Evolutionary conservation across 2,888 invertebrate species (phyloP).

Genomic region (Ornithoptera alexandrae): DNA sequence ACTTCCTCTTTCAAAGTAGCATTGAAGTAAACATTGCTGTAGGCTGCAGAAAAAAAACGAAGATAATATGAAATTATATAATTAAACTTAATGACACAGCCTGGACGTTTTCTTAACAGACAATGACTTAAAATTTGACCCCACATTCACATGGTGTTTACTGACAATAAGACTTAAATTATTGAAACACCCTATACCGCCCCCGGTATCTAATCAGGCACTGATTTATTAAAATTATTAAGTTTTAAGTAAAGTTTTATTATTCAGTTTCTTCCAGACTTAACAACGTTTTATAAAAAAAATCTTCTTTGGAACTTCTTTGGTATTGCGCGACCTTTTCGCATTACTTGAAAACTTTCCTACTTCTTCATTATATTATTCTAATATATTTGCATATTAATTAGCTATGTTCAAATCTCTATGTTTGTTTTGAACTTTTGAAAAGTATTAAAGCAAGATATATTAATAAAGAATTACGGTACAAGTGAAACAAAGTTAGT

Average conservation of each 20-base stretch:
- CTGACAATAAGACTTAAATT: too few species aligned
- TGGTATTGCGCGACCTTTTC: background rate
- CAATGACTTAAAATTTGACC: too few species aligned
- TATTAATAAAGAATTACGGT: background rate
- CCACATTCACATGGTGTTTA: too few species aligned
- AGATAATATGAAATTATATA: too few species aligned
- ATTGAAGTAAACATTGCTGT: too few species aligned
- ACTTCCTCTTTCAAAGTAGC: too few species aligned
- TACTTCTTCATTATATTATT: conserved; percentile 2
- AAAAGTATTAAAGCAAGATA: background rate
- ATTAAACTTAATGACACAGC: too few species aligned
- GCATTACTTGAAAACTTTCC: background rate
- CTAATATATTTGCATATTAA: conserved; percentile 2
- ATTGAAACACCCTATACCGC: too few species aligned
- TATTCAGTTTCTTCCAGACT: background rate
- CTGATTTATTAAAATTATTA: too few species aligned
- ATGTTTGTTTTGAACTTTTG: background rate
- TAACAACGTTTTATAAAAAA: background rate
- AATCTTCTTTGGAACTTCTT: background rate
- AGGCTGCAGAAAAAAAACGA: too few species aligned
- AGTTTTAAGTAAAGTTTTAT: background rate
- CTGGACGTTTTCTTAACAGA: too few species aligned
- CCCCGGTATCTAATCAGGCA: too few species aligned
- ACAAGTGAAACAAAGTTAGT: background rate
- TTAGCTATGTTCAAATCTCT: background rate